phyloP scores from a whole-genome alignment of 2,113 vertebrate species.

The Puma concolor region DNA sequence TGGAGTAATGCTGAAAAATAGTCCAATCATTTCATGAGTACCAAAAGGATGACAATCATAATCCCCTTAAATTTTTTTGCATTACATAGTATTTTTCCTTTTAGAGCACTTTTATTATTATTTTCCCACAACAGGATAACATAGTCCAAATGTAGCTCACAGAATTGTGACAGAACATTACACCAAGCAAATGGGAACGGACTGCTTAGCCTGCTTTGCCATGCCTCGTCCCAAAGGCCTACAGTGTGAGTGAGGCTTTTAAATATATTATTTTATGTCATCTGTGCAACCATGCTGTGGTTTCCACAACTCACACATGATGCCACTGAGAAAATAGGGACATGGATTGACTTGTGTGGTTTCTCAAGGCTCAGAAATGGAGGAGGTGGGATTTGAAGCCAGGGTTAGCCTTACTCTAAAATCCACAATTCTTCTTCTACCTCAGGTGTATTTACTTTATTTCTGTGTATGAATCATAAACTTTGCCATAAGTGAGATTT shows the following conservation, averaged over 20 bases:
- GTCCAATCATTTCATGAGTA: not conserved
- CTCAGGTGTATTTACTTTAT: not conserved
- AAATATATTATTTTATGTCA: not conserved
- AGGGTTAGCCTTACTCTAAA: not conserved
- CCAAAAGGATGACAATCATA: not conserved
- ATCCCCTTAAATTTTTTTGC: not conserved
- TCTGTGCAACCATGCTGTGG: not conserved
- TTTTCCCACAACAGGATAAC: not conserved
- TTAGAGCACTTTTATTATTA: not conserved
- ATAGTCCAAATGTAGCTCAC: not conserved
- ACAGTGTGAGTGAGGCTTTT: not conserved
- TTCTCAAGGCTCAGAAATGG: not conserved
- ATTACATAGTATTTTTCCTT: not conserved
- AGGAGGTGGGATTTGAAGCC: not conserved
- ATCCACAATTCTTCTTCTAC: not conserved
- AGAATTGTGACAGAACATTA: not conserved
- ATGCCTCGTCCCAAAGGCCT: not conserved
- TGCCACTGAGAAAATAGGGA: not conserved
- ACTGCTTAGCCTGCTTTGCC: not conserved
- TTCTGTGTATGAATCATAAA: not conserved
- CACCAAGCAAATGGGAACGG: not conserved
- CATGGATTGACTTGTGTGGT: accelerated
- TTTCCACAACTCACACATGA: not conserved
- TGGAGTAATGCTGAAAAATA: not conserved
- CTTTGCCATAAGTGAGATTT: not conserved